These are phyloP conservation scores for Pseudorectes ferrugineus DNA, from an alignment of 2,113 vertebrate species.

Conservation along the genomic window DNA sequence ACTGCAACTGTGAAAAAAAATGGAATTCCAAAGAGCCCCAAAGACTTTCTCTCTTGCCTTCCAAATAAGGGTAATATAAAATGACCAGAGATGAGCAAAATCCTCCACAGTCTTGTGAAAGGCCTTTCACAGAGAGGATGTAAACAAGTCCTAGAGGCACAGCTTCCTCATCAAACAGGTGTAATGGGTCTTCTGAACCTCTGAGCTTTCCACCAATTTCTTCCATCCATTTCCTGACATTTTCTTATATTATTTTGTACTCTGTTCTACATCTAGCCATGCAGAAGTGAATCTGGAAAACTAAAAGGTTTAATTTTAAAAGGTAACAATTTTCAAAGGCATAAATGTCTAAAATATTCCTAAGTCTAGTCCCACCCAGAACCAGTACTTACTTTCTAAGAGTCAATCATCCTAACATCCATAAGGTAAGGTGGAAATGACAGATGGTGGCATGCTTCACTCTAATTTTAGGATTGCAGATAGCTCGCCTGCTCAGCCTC, in stretches of 20 bases:
- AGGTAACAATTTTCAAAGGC: neutral
- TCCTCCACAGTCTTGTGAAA: neutral
- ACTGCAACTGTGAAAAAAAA: neutral
- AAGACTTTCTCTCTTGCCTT: neutral
- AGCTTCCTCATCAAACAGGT: neutral
- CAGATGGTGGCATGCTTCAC: slow-evolving; percentile 5
- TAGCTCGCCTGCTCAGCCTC: neutral
- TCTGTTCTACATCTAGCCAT: neutral
- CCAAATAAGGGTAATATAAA: neutral
- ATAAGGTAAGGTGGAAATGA: slow-evolving; percentile 4
- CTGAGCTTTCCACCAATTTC: neutral
- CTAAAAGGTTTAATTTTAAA: neutral
- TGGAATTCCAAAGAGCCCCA: neutral
- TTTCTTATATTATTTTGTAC: neutral
- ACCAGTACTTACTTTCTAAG: neutral
- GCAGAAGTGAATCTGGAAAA: neutral
- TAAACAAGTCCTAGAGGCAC: neutral
- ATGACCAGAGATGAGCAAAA: neutral
- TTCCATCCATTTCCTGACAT: neutral
- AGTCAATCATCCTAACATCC: neutral
- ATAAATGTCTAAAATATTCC: neutral
- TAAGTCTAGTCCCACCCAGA: neutral
- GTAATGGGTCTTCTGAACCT: neutral
- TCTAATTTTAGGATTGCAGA: slow-evolving; percentile 14
- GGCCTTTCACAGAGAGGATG: neutral